phyloP scores from a whole-genome alignment of 2,888 invertebrate genomes.

The Ptychoptera contaminata region DNA sequence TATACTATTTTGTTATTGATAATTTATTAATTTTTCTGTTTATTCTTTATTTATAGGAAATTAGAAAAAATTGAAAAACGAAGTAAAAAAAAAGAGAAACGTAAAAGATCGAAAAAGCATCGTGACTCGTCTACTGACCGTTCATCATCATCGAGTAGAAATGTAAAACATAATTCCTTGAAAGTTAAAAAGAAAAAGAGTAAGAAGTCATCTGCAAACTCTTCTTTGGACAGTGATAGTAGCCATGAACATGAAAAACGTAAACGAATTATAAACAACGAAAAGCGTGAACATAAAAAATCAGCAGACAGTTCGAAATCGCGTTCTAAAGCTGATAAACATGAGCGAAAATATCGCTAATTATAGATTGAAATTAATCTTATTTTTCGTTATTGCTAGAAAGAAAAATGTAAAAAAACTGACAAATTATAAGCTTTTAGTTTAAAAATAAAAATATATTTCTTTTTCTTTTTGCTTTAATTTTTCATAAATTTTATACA shows the following conservation, averaged over 20 bases:
- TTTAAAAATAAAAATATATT: too few relatives aligned
- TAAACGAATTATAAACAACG: not conserved
- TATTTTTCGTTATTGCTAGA: too few relatives aligned
- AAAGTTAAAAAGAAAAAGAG: constrained; percentile 11
- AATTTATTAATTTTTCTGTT: constrained; percentile 2
- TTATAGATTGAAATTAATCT: too few relatives aligned
- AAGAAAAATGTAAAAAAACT: too few relatives aligned
- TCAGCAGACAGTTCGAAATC: not conserved
- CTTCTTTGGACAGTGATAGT: not conserved
- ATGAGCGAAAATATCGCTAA: too few relatives aligned
- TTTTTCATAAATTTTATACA: too few relatives aligned
- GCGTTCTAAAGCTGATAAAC: too few relatives aligned
- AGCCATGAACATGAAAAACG: not conserved
- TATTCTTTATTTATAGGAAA: constrained; percentile 37
- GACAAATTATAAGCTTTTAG: too few relatives aligned
- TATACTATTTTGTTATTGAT: not conserved
- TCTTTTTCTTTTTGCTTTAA: too few relatives aligned
- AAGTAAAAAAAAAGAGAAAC: constrained; percentile 21
- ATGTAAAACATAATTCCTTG: constrained; percentile 10
- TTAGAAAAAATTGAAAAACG: constrained; percentile 46
- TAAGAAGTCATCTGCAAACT: constrained; percentile 5
- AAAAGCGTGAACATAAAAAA: not conserved
- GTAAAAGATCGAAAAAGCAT: too few relatives aligned
- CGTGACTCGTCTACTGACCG: too few relatives aligned
- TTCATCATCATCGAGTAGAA: too few relatives aligned